Evolutionary conservation across 2,888 invertebrate genomes (phyloP), one percentile per base, ranked within the genome.

Genomic region (Deilephila elpenor): DNA sequence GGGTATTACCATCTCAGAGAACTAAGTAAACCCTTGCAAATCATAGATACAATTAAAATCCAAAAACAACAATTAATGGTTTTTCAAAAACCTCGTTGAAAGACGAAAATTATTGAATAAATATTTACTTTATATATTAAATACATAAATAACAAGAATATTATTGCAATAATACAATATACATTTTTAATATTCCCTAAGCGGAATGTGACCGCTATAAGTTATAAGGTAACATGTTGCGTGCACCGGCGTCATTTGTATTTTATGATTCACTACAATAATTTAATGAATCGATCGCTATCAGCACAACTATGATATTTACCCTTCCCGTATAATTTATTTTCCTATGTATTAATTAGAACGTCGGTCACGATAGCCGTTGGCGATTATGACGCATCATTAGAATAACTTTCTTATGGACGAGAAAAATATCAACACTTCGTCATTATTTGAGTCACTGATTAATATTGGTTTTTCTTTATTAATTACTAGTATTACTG

Each of bases 191-290:
- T 67, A 25, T 4, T 67, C 67, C 44, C 67, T 44, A 17, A 67
- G 17, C 25, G 17, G 11, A 17, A 17, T 20, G 14, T 5, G 44
- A 17, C 70, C 59, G 60, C 60, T 51, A 72, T 29, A n/a, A 14
- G 32, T n/a, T 60, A 70, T 61, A 62, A 51, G 11, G 37, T 59
- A 72, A 32, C 72, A 74, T 72, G 59, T 74, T 70, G 72, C 73
- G 72, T 75, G 76, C 70, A 59, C 53, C 56, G 37, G 71, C 72
- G 74, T 56, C 77, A 76, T 74, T 76, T 76, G 74, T 74, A 71
- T 72, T 78, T 76, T 76, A 78, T 76, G 72, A 72, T 61, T 67
- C 59, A 60, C 20, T 59, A 61, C 34, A 61, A 61, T 73, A 53
- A 61, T 20, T 29, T 53, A 70, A 73, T 60, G 70, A 60, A 70